Percentiles rank a stretch among this genome's conserved stretches.
Conservation (phyloP, 2,888 invertebrate genomes). For the Panzeria rudis region DNA sequence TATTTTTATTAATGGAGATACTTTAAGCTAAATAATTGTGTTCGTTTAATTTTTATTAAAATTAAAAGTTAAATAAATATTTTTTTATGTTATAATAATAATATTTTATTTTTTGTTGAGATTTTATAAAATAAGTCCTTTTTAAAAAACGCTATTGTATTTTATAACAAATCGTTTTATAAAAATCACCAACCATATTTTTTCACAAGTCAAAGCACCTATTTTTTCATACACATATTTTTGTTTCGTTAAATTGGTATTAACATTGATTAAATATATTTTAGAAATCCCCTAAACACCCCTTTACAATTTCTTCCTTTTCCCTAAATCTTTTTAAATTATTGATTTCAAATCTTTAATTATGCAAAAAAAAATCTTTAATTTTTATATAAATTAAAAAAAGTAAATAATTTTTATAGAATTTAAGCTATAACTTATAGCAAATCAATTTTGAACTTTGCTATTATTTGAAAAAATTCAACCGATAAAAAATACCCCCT, state of each 20-base stretch:
- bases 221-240: constrained; percentile 66
- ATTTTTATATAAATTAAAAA: constrained; percentile 52
- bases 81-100: constrained; percentile 49
- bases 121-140: constrained; percentile 65
- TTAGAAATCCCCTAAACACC: constrained; percentile 34
- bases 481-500: constrained; percentile 34
- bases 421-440: constrained; percentile 60
- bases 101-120: constrained; percentile 44
- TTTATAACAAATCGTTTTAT: constrained; percentile 43
- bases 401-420: constrained; percentile 58
- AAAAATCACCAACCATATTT: constrained; percentile 67
- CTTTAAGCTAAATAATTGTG: constrained; percentile 71
- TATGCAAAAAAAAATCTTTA: constrained; percentile 44
- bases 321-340: constrained; percentile 43
- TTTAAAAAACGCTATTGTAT: not conserved
- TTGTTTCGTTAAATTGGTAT: constrained; percentile 59
- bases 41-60: constrained; percentile 68
- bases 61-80: constrained; percentile 43
- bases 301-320: constrained; percentile 9
- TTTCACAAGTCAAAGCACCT: constrained; percentile 61
- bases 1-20: constrained; percentile 65
- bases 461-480: constrained; percentile 32
- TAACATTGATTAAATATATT: constrained; percentile 59
- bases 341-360: constrained; percentile 47
- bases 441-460: constrained; percentile 47